Percentiles rank a stretch among this genome's conserved stretches.
Conservation (phyloP, 2,797 vertebrate species). For the Sebastolobus altivelis region DNA sequence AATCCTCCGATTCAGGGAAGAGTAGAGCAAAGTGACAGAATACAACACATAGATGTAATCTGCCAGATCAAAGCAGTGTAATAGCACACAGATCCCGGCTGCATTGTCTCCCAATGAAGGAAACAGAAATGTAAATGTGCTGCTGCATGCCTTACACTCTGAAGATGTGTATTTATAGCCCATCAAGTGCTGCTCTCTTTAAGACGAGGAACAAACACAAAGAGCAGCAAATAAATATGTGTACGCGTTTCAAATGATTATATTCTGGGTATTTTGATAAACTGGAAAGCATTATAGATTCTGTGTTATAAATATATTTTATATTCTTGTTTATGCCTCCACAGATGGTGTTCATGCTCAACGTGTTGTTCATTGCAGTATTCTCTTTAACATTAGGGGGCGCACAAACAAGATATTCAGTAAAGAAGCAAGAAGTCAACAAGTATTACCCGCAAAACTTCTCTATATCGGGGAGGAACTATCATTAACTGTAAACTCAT, state of each 20-base stretch:
- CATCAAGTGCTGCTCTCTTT: conserved; percentile 19
- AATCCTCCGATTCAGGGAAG: conserved; percentile 52
- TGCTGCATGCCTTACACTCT: conserved; percentile 24
- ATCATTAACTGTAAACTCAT: background rate
- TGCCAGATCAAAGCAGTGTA: conserved; percentile 68
- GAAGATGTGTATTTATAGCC: conserved; percentile 60
- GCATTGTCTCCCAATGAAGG: conserved; percentile 54
- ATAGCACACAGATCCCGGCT: conserved; percentile 59
- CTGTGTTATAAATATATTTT: background rate
- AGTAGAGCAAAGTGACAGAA: conserved; percentile 56
- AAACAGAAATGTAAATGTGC: conserved; percentile 56
- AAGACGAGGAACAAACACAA: conserved; percentile 20
- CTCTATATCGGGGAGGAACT: background rate
- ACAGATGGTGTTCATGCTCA: background rate
- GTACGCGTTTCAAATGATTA: conserved; percentile 20
- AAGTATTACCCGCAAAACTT: background rate
- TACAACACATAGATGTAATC: conserved; percentile 61
- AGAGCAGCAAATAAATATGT: conserved; percentile 37
- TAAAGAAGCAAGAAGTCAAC: background rate
- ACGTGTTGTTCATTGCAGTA: background rate
- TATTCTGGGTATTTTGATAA: conserved; percentile 1
- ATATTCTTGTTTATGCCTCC: no score
- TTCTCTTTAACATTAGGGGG: background rate
- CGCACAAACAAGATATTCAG: background rate
- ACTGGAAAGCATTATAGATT: background rate